Evolutionary conservation across 2,113 vertebrate species (phyloP), one percentile per base, ranked within the genome.

Genomic region (Haliaeetus leucogaster): DNA sequence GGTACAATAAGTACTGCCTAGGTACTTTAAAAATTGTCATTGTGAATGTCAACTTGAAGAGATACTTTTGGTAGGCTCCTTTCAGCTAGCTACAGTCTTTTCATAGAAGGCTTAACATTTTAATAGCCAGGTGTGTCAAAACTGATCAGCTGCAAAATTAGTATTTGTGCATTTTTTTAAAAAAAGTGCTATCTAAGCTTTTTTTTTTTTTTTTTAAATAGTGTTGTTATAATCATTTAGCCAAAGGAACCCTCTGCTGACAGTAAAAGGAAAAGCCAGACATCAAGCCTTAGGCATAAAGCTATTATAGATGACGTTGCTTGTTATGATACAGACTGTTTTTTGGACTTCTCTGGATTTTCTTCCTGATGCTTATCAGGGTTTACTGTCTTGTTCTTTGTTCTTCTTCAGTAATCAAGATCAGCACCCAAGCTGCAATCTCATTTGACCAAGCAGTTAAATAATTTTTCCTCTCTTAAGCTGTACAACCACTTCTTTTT

Each of bases 241-340:
- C 74, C 30, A 29, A 88, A 95, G 74, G 55, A 95, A 90, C 26
- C 42, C 66, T 91, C 58, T 93, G 45, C 93, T 97, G 91, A 82
- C 73, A 89, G 26, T n/a, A 22, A 47, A 87, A 91, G 62, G 78
- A 62, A 91, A 82, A 89, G 20, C 38, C 61, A 82, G 53, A 12
- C 26, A 30, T 80, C 11, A 67, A 73, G 45, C 22, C 50, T 70
- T 32, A 62, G 68, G 7, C 45, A 30, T 40, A 29, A 67, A 59
- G 19, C 30, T n/a, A 4, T 89, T 76, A 22, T 1, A 76, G 34
- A 48, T 80, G 48, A 25, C 4, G 9, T 23, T 61, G 32, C 42
- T 72, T 72, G 38, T 66, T 65, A 12, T 20, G 70, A 27, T 55
- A 16, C 8, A 47, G 53, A 29, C 32, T 55, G 0, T 4, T 72